phyloP scores from a whole-genome alignment of 1,140 invertebrate genomes.

The Papilio xuthus region DNA sequence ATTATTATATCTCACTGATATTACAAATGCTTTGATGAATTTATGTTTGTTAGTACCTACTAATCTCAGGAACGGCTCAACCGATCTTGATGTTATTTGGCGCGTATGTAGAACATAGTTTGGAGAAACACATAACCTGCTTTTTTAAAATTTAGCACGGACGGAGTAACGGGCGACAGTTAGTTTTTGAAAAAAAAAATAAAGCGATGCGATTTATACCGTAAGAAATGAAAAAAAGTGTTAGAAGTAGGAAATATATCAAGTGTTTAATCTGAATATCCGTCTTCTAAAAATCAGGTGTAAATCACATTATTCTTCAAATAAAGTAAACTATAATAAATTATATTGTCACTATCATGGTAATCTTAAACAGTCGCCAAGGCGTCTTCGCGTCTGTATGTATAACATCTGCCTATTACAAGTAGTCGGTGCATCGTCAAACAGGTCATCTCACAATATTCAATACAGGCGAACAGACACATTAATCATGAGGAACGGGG shows the following conservation, averaged over 20 bases:
- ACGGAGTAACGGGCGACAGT: too few species aligned
- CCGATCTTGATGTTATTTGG: too few species aligned
- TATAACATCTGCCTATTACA: conserved; percentile 72
- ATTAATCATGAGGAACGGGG: conserved; percentile 65
- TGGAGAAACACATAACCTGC: too few species aligned
- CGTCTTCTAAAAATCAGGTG: conserved; percentile 31
- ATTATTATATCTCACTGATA: too few species aligned
- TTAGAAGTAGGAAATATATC: conserved; percentile 11
- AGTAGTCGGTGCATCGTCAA: conserved; percentile 73
- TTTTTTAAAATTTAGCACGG: too few species aligned
- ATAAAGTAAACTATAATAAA: conserved; percentile 31
- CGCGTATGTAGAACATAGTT: too few species aligned
- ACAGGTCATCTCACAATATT: conserved; percentile 70
- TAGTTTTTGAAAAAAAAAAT: background rate
- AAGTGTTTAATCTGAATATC: conserved; percentile 32
- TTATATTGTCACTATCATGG: conserved; percentile 26
- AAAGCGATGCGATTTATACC: background rate
- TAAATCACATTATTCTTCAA: conserved; percentile 27
- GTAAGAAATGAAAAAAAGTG: background rate
- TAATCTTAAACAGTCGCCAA: conserved; percentile 59
- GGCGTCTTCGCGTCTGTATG: conserved; percentile 49
- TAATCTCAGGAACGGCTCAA: too few species aligned
- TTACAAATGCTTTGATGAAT: too few species aligned
- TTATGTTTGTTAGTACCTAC: too few species aligned
- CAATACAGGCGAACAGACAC: conserved; percentile 58